Percentiles rank a stretch among this genome's conserved stretches.
Conservation (phyloP, 92 coral and sea anemone species). For the Porites cylindrica region DNA sequence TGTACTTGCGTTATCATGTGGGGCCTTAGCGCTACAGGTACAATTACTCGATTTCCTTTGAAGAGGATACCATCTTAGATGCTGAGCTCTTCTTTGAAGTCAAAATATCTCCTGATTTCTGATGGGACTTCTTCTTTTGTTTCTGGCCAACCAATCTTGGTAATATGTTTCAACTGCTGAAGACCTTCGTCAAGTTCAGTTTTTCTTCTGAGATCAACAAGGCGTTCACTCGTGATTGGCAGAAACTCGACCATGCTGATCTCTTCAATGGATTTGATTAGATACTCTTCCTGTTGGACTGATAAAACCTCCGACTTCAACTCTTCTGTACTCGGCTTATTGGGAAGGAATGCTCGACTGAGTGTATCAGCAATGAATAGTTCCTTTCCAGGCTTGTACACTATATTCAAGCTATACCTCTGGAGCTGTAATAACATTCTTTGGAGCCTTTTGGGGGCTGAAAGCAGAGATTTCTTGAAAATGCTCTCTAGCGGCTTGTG, state of each 20-base stretch:
- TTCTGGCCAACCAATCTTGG: not conserved
- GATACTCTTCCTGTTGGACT: conserved; percentile 5
- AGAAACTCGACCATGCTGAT: conserved; percentile 13
- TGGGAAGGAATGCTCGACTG: conserved; percentile 7
- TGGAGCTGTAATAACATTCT: conserved; percentile 30
- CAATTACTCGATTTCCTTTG: conserved; percentile 28
- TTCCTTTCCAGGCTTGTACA: conserved; percentile 40
- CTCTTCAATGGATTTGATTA: not conserved
- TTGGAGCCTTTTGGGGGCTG: conserved; percentile 32
- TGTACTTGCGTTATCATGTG: conserved; percentile 22
- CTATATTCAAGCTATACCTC: conserved; percentile 10
- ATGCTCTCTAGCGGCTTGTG: conserved; percentile 29
- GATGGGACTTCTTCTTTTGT: not conserved
- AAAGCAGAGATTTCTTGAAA: conserved; percentile 9
- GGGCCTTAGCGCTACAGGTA: conserved; percentile 15
- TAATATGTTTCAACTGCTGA: conserved; percentile 10
- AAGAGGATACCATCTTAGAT: conserved; percentile 26
- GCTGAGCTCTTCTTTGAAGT: conserved; percentile 25
- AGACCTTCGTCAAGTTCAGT: not conserved
- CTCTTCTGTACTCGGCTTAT: conserved; percentile 10
- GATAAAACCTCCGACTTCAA: not conserved
- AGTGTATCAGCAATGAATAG: conserved; percentile 37
- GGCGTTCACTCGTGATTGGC: conserved; percentile 26
- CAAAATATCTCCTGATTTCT: not conserved
- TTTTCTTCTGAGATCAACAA: not conserved